Evolutionary conservation across 2,113 vertebrate genomes (phyloP).

Genomic region (Nyctereutes procyonoides): DNA sequence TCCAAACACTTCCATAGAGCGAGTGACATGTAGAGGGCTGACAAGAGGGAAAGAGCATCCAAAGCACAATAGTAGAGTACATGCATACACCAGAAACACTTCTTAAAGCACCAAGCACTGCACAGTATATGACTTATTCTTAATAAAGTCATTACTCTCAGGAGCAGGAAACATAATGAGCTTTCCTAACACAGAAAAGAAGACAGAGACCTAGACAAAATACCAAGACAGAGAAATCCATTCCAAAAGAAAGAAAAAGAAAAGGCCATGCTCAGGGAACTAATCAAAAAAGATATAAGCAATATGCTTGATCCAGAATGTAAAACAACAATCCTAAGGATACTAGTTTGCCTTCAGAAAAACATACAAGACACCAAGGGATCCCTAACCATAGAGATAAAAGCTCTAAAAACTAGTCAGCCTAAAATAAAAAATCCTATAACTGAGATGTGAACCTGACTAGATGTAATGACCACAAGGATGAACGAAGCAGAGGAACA

Average conservation of each 20-base stretch:
- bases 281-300: neutral
- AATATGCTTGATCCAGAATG: neutral
- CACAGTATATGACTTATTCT: neutral
- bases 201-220: neutral
- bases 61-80: neutral
- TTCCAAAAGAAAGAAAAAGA: neutral
- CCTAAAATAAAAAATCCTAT: neutral
- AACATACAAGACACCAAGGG: neutral
- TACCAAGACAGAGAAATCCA: neutral
- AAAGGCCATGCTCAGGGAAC: neutral
- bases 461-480: neutral
- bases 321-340: neutral
- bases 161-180: neutral
- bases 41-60: neutral
- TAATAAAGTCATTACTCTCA: neutral
- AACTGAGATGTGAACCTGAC: neutral
- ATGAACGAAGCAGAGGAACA: neutral
- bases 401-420: neutral
- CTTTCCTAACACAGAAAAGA: neutral
- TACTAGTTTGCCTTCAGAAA: neutral
- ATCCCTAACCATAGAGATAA: neutral
- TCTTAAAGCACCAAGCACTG: neutral
- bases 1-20: neutral
- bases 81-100: neutral
- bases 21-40: neutral